phyloP scores from a whole-genome alignment of 2,797 vertebrate species.

The Brotogeris chrysoptera region DNA sequence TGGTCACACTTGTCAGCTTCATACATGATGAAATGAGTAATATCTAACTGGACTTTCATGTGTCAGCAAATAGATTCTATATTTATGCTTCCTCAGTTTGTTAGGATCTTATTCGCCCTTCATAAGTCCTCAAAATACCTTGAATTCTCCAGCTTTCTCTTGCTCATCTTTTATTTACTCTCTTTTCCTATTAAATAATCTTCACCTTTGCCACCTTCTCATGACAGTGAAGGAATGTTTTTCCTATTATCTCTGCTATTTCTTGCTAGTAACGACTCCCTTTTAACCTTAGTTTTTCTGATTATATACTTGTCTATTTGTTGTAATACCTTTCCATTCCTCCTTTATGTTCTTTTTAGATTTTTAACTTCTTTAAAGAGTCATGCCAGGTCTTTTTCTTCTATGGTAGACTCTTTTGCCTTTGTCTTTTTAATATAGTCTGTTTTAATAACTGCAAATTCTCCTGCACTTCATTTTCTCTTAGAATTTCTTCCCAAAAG shows the following conservation, averaged over 20 bases:
- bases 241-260: not conserved
- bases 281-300: not conserved
- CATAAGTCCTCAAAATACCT: not conserved
- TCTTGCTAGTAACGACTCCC: not conserved
- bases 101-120: not conserved
- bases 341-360: not conserved
- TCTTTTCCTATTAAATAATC: not conserved
- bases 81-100: not conserved
- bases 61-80: not conserved
- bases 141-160: not conserved
- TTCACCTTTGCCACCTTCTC: not conserved
- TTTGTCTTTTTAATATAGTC: not conserved
- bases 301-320: not conserved
- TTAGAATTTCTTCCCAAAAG: not conserved
- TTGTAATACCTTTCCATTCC: not conserved
- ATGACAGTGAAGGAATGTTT: not conserved
- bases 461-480: not conserved
- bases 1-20: not conserved
- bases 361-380: not conserved
- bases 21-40: not conserved
- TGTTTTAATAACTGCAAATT: not conserved
- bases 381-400: not conserved
- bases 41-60: not conserved
- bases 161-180: not conserved
- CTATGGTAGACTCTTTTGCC: not conserved